A percentile compares a stretch with the other conserved stretches of the same genome.
Conservation (phyloP, 2,113 vertebrate genomes). For the Eptatretus burgeri region DNA sequence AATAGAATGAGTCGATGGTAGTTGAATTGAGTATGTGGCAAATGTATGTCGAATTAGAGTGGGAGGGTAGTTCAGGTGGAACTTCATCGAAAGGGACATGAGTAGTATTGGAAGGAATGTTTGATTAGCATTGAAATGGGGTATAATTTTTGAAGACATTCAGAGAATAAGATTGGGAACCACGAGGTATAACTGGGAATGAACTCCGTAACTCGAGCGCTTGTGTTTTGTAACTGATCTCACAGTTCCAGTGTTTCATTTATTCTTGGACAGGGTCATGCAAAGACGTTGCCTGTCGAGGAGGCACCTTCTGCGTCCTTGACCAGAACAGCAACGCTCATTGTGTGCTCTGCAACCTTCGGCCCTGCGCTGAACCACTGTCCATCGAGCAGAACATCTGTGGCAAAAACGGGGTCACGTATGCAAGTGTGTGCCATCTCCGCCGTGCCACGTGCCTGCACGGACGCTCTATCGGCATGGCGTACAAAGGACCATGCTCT, state of each 20-base stretch:
- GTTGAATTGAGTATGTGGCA: too few species aligned
- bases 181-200: too few species aligned
- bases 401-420: conserved; percentile 79
- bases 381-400: conserved; percentile 61
- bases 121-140: too few species aligned
- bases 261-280: conserved; percentile 47
- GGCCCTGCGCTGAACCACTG: conserved; percentile 64
- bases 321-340: conserved; percentile 95
- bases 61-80: too few species aligned
- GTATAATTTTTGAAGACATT: too few species aligned
- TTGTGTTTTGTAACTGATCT: conserved; percentile 9
- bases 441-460: conserved; percentile 76
- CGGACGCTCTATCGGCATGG: conserved; percentile 76
- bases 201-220: conserved; percentile 7
- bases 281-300: conserved; percentile 64
- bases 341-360: conserved; percentile 67
- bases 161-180: too few species aligned
- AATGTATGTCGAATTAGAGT: too few species aligned
- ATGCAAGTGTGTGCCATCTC: conserved; percentile 75
- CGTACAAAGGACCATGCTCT: conserved; percentile 85
- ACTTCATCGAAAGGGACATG: too few species aligned
- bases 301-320: conserved; percentile 74
- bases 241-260: conserved; percentile 7
- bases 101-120: too few species aligned
- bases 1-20: too few species aligned